phyloP scores from a whole-genome alignment of 2,113 vertebrate genomes.

The Emydura subglobosa region DNA sequence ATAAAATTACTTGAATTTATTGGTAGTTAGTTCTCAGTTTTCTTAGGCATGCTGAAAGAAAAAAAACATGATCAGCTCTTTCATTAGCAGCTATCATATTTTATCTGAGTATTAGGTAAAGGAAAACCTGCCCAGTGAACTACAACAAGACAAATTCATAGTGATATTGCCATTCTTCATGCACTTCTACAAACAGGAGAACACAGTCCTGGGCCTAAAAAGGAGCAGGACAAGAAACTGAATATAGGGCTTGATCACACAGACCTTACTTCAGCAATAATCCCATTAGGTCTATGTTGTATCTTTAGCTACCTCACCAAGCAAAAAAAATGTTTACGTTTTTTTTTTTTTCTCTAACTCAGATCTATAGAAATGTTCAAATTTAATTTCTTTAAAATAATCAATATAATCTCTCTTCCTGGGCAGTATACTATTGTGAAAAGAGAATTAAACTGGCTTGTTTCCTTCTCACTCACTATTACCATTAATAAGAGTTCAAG shows the following conservation, averaged over 20 bases:
- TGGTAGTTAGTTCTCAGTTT: neutral
- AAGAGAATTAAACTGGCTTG: neutral
- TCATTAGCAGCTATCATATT: neutral
- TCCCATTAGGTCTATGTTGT: neutral
- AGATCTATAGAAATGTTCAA: neutral
- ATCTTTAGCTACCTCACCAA: neutral
- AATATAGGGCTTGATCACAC: too few species aligned
- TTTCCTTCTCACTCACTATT: neutral
- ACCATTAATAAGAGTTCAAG: neutral
- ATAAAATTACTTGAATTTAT: slow-evolving; percentile 1
- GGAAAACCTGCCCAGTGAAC: neutral
- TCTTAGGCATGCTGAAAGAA: neutral
- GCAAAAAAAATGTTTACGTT: too few species aligned
- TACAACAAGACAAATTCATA: neutral
- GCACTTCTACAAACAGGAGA: neutral
- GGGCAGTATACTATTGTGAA: neutral
- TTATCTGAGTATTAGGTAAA: neutral
- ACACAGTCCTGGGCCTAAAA: neutral
- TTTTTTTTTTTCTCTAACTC: neutral
- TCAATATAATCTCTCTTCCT: neutral
- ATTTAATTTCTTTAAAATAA: neutral
- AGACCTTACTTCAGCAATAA: neutral
- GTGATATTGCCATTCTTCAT: neutral
- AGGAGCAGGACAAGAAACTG: neutral
- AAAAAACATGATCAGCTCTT: neutral